Conservation (phyloP, 2,797 vertebrate species). For the Acridotheres tristis region DNA sequence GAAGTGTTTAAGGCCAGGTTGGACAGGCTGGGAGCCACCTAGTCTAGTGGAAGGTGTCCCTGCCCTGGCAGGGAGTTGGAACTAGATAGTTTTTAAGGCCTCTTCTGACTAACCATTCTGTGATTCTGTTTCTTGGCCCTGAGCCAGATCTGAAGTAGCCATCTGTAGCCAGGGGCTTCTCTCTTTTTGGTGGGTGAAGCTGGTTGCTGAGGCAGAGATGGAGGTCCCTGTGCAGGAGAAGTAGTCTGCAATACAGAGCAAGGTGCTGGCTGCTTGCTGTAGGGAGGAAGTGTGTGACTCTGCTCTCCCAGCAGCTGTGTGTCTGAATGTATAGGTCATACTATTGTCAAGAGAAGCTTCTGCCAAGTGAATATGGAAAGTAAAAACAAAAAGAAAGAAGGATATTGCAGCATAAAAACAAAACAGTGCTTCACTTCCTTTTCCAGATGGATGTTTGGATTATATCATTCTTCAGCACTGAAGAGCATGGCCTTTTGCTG, state of each 20-base stretch:
- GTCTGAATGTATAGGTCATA: not conserved
- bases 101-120: not conserved
- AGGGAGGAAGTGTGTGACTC: not conserved
- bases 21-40: not conserved
- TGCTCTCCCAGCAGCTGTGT: not conserved
- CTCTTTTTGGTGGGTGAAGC: not conserved
- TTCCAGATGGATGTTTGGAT: constrained; percentile 79
- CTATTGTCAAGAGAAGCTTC: not conserved
- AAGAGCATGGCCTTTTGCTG: constrained; percentile 90
- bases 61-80: not conserved
- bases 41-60: not conserved
- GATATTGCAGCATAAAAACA: not conserved
- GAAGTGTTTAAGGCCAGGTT: not conserved
- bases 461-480: constrained; percentile 90
- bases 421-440: not conserved
- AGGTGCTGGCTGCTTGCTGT: not conserved
- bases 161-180: not conserved
- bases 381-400: constrained; percentile 14
- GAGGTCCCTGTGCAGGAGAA: not conserved
- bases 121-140: not conserved
- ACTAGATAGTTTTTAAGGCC: not conserved
- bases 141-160: not conserved
- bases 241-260: not conserved
- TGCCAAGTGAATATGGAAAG: constrained; percentile 18
- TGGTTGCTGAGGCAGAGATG: not conserved